Conservation (phyloP, 2,888 invertebrate species). For the Leptinotarsa peninsularis region DNA sequence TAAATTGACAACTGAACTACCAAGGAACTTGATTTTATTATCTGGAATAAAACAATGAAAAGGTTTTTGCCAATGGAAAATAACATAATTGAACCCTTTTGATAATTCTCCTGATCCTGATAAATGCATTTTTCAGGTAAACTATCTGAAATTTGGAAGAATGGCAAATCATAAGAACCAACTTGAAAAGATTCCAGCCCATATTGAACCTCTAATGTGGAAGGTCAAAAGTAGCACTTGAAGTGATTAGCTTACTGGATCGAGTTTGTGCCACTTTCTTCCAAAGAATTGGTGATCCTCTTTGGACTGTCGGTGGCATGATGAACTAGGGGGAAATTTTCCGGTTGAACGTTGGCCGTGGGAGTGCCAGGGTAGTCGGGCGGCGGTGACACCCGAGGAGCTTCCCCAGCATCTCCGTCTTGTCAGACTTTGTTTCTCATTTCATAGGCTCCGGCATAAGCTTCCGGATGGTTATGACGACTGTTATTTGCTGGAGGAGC, state of each 20-base stretch:
- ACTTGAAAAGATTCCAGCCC: neutral
- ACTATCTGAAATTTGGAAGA: neutral
- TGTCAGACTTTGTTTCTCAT: conserved; percentile 82
- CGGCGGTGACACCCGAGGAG: conserved; percentile 61
- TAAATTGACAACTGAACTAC: too few species aligned
- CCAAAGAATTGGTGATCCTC: neutral
- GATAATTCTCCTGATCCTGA: neutral
- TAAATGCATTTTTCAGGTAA: neutral
- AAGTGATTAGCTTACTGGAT: neutral
- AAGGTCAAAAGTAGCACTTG: conserved; percentile 21
- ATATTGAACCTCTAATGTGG: neutral
- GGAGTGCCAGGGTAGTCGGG: conserved; percentile 66
- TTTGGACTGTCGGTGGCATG: neutral
- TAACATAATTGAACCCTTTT: neutral
- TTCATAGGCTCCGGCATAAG: conserved; percentile 83
- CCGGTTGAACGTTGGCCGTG: conserved; percentile 55
- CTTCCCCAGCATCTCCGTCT: conserved; percentile 50
- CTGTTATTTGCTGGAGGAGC: conserved; percentile 62
- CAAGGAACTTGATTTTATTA: too few species aligned
- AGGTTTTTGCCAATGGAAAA: neutral
- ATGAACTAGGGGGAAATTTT: conserved; percentile 48
- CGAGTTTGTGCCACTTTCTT: conserved; percentile 16
- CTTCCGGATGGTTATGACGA: conserved; percentile 70
- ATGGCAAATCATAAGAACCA: neutral
- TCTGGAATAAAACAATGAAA: too few species aligned